Conservation (phyloP, 2,113 vertebrate species). For the Litocranius walleri region DNA sequence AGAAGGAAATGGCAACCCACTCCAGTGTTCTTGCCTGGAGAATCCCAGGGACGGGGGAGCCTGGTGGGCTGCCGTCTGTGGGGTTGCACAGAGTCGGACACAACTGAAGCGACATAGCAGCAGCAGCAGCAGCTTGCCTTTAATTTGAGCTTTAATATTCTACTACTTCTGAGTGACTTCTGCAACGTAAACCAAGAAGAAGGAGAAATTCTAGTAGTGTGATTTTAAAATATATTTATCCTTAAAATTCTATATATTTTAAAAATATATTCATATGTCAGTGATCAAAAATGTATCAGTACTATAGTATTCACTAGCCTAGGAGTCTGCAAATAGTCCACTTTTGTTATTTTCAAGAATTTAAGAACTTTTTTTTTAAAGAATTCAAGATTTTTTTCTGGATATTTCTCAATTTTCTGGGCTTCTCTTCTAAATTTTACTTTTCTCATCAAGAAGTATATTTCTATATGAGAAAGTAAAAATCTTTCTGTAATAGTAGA, state of each 20-base stretch:
- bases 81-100: too few relatives aligned
- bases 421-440: slow-evolving; percentile 16
- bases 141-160: slow-evolving; percentile 19
- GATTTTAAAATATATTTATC: background rate
- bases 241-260: background rate
- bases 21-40: too few relatives aligned
- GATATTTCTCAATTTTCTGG: background rate
- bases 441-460: background rate
- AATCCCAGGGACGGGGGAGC: too few relatives aligned
- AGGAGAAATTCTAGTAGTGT: background rate
- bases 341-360: slow-evolving; percentile 2
- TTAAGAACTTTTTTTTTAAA: background rate
- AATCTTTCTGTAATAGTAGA: background rate
- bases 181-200: slow-evolving; percentile 6
- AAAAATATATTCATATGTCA: background rate
- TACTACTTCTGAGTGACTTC: slow-evolving; percentile 30
- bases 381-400: background rate
- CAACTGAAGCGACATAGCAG: too few relatives aligned
- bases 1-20: too few relatives aligned
- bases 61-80: too few relatives aligned
- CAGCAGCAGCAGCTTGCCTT: background rate
- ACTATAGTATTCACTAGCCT: background rate
- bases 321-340: background rate
- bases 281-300: background rate
- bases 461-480: background rate